These are phyloP conservation scores for Actinia equina DNA, from an alignment of 64 coral and sea anemone genomes.

Conservation along the genomic window DNA sequence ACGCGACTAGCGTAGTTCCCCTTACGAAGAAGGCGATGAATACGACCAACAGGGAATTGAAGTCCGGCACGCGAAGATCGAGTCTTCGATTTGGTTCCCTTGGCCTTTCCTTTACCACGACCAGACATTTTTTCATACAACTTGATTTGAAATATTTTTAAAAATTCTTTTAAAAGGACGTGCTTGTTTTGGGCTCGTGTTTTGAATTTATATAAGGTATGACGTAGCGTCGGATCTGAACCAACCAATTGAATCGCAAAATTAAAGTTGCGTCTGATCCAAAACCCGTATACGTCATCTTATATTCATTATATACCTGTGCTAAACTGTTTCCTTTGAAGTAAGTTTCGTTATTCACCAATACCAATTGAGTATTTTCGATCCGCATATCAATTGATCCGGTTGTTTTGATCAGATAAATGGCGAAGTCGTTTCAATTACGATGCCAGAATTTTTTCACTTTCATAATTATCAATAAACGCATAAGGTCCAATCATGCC, in stretches of 20 bases:
- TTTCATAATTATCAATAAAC: neutral
- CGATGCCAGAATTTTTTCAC: neutral
- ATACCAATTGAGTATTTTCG: conserved; percentile 4
- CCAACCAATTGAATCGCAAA: neutral
- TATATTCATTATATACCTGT: neutral
- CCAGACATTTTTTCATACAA: neutral
- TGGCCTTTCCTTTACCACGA: conserved; percentile 29
- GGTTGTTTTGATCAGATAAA: neutral
- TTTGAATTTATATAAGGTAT: neutral
- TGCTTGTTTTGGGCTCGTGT: neutral
- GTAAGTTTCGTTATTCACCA: neutral
- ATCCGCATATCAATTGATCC: conserved; percentile 45
- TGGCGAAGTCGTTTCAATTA: neutral
- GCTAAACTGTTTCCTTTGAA: conserved; percentile 23
- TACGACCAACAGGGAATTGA: conserved; percentile 29
- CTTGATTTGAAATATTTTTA: neutral
- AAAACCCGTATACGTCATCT: neutral
- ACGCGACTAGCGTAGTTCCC: conserved; percentile 10
- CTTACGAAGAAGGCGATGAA: conserved; percentile 20
- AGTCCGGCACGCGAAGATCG: conserved; percentile 15
- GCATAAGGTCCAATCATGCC: neutral
- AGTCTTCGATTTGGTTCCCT: conserved; percentile 24
- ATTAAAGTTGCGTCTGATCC: neutral
- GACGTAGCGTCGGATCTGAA: conserved; percentile 16
- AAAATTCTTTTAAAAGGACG: neutral